Conservation (phyloP, 2,888 invertebrate genomes). For the Microctonus brassicae region DNA sequence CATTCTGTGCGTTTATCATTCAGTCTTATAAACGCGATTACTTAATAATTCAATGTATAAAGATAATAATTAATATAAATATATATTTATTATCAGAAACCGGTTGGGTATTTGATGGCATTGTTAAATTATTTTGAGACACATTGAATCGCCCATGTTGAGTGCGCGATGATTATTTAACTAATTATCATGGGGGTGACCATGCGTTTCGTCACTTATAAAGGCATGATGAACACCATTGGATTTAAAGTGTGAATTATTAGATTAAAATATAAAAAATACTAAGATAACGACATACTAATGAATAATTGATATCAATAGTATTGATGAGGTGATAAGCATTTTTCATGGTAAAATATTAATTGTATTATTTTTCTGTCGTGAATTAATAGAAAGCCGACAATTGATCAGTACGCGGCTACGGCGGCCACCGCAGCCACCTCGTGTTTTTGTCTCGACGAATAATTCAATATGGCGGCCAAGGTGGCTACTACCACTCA, state of each 20-base stretch:
- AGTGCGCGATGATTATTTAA: slow-evolving; percentile 10
- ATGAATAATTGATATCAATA: slow-evolving; percentile 21
- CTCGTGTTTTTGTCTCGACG: slow-evolving; percentile 60
- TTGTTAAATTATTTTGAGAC: background rate
- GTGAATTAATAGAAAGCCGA: background rate
- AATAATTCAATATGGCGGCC: slow-evolving; percentile 67
- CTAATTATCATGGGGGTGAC: slow-evolving; percentile 36
- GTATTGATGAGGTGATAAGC: background rate
- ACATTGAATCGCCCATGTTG: background rate
- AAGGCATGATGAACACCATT: slow-evolving; percentile 43
- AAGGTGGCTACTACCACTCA: slow-evolving; percentile 70
- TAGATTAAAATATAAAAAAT: background rate
- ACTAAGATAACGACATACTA: background rate
- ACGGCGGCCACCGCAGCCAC: slow-evolving; percentile 51
- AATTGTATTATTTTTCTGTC: background rate
- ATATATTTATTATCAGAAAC: background rate
- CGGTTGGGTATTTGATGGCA: background rate
- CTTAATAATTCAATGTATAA: background rate
- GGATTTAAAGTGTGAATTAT: background rate
- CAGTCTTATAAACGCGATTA: background rate
- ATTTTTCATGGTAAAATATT: slow-evolving; percentile 6
- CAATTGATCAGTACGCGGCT: slow-evolving; percentile 30
- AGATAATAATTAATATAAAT: background rate
- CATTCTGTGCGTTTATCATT: slow-evolving; percentile 8
- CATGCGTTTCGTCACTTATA: slow-evolving; percentile 50